Evolutionary conservation across 2,888 invertebrate genomes (phyloP).

Genomic region (Oxytorus armatus): DNA sequence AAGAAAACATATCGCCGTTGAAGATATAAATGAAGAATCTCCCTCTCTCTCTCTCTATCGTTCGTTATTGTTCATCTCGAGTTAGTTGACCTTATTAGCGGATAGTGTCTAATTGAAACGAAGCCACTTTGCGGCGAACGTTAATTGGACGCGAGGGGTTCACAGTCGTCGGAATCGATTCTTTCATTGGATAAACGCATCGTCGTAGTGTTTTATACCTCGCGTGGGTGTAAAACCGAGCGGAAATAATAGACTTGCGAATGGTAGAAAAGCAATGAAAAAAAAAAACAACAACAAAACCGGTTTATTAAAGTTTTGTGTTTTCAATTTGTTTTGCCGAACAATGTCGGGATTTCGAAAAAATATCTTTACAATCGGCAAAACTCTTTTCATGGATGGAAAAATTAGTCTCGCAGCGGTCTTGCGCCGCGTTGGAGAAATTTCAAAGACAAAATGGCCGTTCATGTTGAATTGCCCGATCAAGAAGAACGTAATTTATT

Average conservation of each 20-base stretch:
- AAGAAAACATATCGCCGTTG: conserved; percentile 25
- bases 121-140: conserved; percentile 56
- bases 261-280: neutral
- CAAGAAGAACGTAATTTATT: conserved; percentile 5
- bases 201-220: conserved; percentile 26
- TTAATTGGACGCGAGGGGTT: conserved; percentile 67
- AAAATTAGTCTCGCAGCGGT: too few relatives aligned
- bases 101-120: conserved; percentile 70
- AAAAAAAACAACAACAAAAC: neutral
- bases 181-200: conserved; percentile 70
- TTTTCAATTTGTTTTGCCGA: too few relatives aligned
- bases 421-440: too few relatives aligned
- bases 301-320: too few relatives aligned
- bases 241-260: conserved; percentile 8
- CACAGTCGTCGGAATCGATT: conserved; percentile 69
- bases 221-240: conserved; percentile 52
- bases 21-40: conserved; percentile 48
- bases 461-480: neutral
- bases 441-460: neutral
- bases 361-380: too few relatives aligned
- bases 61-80: conserved; percentile 29
- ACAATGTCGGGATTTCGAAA: too few relatives aligned
- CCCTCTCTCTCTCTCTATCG: neutral
- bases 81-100: conserved; percentile 72
- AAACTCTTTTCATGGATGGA: neutral